These are phyloP conservation scores for Neoarius graeffei DNA, from an alignment of 2,113 vertebrate genomes.

Conservation along the genomic window DNA sequence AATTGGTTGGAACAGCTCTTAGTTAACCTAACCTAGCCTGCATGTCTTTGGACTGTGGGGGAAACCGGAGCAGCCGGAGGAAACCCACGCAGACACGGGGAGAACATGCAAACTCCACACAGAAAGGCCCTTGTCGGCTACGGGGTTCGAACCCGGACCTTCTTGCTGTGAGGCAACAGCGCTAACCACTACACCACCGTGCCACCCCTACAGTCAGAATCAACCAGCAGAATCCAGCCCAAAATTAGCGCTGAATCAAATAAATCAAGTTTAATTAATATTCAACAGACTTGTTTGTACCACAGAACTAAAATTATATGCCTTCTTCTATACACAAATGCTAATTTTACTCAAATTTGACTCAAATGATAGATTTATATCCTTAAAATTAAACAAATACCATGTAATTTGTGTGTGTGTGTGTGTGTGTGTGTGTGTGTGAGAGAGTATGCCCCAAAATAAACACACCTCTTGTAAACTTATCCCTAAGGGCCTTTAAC, in stretches of 20 bases:
- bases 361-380: background rate
- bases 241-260: background rate
- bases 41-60: too few relatives aligned
- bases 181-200: too few relatives aligned
- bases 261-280: conserved; percentile 12
- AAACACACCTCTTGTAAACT: conserved; percentile 30
- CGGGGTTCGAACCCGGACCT: too few relatives aligned
- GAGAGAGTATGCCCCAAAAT: background rate
- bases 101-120: too few relatives aligned
- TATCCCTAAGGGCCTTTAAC: background rate
- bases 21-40: too few relatives aligned
- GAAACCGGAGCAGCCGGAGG: too few relatives aligned
- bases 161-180: too few relatives aligned
- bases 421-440: conserved; percentile 4
- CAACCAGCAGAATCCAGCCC: background rate
- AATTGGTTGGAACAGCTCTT: too few relatives aligned
- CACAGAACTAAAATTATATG: background rate
- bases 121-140: too few relatives aligned
- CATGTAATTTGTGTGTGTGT: conserved; percentile 4
- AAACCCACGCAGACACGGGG: too few relatives aligned
- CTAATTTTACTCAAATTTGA: background rate
- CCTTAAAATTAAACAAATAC: background rate
- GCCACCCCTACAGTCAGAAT: background rate
- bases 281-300: background rate
- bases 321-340: background rate